Conservation (phyloP, 2,113 vertebrate species). For the Spea multiplicata region DNA sequence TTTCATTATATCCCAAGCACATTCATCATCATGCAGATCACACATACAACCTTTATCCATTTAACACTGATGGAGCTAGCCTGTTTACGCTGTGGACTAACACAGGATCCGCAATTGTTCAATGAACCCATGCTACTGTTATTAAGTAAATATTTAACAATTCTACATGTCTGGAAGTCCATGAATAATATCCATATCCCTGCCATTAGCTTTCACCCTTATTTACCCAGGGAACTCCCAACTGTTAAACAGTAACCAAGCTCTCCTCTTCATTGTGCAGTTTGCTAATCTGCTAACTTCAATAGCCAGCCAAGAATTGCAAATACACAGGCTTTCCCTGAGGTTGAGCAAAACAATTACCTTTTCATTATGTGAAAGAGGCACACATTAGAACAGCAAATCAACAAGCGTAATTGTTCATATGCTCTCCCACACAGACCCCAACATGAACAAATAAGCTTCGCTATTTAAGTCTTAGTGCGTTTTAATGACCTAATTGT, state of each 20-base stretch:
- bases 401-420: neutral
- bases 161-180: conserved; percentile 38
- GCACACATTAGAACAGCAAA: conserved; percentile 2
- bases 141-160: conserved; percentile 74
- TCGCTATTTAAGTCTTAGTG: no score
- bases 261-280: neutral
- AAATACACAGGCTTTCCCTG: conserved; percentile 11
- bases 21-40: conserved; percentile 8
- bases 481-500: no score
- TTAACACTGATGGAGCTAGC: neutral
- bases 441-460: no score
- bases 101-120: neutral
- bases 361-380: conserved; percentile 1
- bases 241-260: conserved; percentile 57
- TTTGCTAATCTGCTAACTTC: neutral
- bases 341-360: conserved; percentile 8
- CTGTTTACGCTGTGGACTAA: neutral
- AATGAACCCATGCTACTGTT: neutral
- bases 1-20: no score
- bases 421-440: no score
- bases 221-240: conserved; percentile 70
- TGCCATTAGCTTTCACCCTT: conserved; percentile 40
- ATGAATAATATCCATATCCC: conserved; percentile 30
- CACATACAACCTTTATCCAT: neutral
- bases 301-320: neutral